Conservation (phyloP, 30 jellyfish, hydroid and myxozoan species). For the Mastigias papua region DNA sequence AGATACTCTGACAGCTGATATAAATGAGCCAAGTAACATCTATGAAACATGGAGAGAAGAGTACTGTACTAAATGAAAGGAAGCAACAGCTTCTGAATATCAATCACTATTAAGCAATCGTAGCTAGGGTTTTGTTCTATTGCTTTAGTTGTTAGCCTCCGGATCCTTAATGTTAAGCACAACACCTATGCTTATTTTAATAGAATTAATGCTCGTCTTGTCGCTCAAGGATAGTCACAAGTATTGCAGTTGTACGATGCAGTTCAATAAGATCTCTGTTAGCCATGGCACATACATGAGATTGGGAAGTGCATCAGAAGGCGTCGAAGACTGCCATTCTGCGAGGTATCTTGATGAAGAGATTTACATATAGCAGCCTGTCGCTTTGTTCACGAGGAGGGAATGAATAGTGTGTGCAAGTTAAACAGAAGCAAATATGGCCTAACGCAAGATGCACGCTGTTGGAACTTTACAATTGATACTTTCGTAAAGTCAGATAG, state of each 20-base stretch:
- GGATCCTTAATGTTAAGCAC: constrained; percentile 52
- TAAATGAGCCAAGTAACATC: neutral
- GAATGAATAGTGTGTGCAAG: constrained; percentile 53
- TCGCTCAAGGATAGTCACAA: constrained; percentile 46
- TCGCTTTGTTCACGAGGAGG: constrained; percentile 54
- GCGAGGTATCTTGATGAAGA: constrained; percentile 56
- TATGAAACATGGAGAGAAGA: neutral
- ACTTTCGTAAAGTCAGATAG: constrained; percentile 44
- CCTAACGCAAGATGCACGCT: constrained; percentile 68
- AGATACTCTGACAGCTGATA: neutral
- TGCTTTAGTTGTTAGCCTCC: neutral
- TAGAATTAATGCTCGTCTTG: constrained; percentile 34
- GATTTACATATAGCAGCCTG: constrained; percentile 67
- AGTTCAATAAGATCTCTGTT: constrained; percentile 46
- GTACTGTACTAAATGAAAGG: neutral
- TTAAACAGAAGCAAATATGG: constrained; percentile 64
- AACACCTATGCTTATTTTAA: constrained; percentile 25
- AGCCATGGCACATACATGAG: constrained; percentile 30
- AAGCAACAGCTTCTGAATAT: neutral
- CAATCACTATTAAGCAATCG: neutral
- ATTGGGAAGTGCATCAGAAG: constrained; percentile 62
- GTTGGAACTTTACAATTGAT: constrained; percentile 67
- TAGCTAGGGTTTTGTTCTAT: neutral
- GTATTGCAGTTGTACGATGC: constrained; percentile 56
- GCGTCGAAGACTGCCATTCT: constrained; percentile 60